phyloP scores from a whole-genome alignment of 2,113 vertebrate species.

The Aphyosemion australe region DNA sequence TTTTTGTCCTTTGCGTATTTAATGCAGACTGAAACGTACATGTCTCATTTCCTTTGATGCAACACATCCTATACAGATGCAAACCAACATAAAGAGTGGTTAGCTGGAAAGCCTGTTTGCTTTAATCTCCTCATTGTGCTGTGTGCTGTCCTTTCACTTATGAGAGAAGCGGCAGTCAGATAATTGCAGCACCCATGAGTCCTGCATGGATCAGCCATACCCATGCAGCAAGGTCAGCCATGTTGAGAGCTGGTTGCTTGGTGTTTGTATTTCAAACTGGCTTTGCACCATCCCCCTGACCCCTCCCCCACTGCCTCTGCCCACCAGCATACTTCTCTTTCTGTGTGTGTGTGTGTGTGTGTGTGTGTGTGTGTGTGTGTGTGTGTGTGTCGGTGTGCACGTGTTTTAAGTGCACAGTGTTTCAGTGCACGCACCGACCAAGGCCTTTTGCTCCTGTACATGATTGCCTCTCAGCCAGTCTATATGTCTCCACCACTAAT shows the following conservation, averaged over 20 bases:
- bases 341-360: conserved; percentile 38
- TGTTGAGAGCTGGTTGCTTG: conserved; percentile 69
- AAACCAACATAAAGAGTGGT: neutral
- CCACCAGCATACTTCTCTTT: conserved; percentile 59
- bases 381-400: conserved; percentile 36
- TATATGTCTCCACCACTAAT: conserved; percentile 17
- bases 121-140: conserved; percentile 36
- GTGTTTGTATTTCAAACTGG: conserved; percentile 77
- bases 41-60: neutral
- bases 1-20: neutral
- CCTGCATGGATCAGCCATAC: conserved; percentile 34
- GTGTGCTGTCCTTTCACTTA: conserved; percentile 16
- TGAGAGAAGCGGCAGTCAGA: conserved; percentile 5
- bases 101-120: neutral
- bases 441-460: conserved; percentile 40
- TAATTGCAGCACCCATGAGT: conserved; percentile 22
- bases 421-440: neutral
- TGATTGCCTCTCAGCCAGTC: conserved; percentile 38
- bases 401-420: conserved; percentile 31
- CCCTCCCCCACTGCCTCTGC: conserved; percentile 69
- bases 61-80: conserved; percentile 15
- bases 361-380: conserved; percentile 36
- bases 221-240: conserved; percentile 57
- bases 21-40: neutral
- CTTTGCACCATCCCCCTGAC: conserved; percentile 70